Conservation (phyloP, 2,888 invertebrate genomes). For the Idaea biselata region DNA sequence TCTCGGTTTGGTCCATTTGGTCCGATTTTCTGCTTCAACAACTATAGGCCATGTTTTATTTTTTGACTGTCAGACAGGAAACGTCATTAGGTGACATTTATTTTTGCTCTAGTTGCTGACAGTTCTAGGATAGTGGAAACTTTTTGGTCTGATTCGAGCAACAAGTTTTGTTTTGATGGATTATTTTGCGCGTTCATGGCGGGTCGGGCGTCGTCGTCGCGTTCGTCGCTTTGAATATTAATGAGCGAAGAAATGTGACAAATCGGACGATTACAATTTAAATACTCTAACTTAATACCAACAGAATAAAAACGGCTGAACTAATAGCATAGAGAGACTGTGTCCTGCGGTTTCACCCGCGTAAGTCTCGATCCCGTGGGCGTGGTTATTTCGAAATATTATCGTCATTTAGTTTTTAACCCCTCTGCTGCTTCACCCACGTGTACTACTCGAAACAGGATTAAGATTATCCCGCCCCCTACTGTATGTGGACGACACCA, state of each 20-base stretch:
- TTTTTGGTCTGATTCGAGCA: slow-evolving; percentile 15
- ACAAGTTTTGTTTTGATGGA: slow-evolving; percentile 6
- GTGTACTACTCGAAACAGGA: no score
- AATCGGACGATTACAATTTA: background rate
- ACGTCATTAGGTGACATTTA: slow-evolving; percentile 19
- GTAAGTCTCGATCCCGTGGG: no score
- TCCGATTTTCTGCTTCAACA: slow-evolving; percentile 31
- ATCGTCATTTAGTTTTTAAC: no score
- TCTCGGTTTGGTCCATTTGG: slow-evolving; percentile 45
- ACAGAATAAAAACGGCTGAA: no score
- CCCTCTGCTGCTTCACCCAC: no score
- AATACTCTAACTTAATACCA: background rate
- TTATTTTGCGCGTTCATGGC: background rate
- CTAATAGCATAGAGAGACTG: no score
- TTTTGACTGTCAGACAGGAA: slow-evolving; percentile 20
- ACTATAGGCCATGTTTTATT: slow-evolving; percentile 36
- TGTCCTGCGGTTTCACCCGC: no score
- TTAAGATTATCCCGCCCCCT: no score
- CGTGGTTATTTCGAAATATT: no score
- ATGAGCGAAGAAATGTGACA: background rate
- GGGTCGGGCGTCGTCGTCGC: background rate
- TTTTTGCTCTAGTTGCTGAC: slow-evolving; percentile 23
- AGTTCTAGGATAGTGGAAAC: slow-evolving; percentile 18
- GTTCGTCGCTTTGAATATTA: background rate
- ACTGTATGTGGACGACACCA: no score